Percentiles rank a stretch among this genome's conserved stretches.
phyloP scores from a whole-genome alignment of 2,113 vertebrate genomes.

The Tricholaema leucomelas region DNA sequence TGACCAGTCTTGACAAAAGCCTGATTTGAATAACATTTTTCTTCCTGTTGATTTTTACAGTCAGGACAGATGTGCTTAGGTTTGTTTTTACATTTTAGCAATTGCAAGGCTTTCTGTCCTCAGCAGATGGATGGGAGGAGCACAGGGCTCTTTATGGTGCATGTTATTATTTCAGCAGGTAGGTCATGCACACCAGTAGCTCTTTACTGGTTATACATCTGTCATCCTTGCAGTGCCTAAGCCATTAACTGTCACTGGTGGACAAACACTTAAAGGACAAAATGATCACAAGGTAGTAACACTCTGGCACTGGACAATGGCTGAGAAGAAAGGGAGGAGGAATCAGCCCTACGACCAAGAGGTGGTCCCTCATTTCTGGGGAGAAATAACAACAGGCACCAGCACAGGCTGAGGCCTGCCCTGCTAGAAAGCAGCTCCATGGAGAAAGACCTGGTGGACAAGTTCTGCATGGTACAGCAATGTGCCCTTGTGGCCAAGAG shows the following conservation, averaged over 20 bases:
- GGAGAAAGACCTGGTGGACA: too few relatives aligned
- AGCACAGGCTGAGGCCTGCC: too few relatives aligned
- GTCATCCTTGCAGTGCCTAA: not conserved
- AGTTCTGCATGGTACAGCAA: too few relatives aligned
- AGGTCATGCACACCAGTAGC: not conserved
- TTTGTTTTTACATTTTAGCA: not conserved
- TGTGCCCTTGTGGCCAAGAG: too few relatives aligned
- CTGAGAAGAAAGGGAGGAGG: not conserved
- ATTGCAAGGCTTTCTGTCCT: not conserved
- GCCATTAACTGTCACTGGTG: not conserved
- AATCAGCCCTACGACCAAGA: not conserved
- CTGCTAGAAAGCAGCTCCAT: too few relatives aligned
- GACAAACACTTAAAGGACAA: not conserved
- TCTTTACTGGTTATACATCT: not conserved
- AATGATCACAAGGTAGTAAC: not conserved
- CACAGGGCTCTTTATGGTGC: not conserved
- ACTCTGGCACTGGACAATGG: not conserved
- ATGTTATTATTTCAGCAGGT: not conserved
- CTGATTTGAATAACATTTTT: slow-evolving; percentile 21
- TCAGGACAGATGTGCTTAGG: not conserved
- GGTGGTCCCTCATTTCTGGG: too few relatives aligned
- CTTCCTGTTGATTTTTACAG: not conserved
- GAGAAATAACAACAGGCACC: too few relatives aligned
- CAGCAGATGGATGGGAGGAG: slow-evolving; percentile 5
- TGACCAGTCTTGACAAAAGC: not conserved